A percentile compares a stretch with the other conserved stretches of the same genome.
Conservation (phyloP, 2,797 vertebrate species). For the Crax fasciolata region DNA sequence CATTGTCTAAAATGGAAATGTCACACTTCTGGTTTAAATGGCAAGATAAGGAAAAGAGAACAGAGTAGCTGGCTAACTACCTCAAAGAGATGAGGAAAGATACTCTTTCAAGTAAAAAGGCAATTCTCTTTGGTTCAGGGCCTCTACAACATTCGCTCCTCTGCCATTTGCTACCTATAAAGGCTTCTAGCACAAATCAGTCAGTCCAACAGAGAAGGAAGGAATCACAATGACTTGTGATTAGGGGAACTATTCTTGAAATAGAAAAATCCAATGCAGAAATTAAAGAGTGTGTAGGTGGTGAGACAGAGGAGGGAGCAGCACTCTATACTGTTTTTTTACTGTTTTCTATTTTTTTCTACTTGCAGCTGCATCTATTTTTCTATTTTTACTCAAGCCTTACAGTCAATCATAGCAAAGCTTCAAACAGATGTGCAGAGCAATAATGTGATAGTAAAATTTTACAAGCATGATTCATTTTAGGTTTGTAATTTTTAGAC, state of each 20-base stretch:
- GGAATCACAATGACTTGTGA: neutral
- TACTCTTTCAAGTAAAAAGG: neutral
- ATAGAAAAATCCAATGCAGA: neutral
- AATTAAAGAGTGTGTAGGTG: neutral
- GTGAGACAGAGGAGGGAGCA: neutral
- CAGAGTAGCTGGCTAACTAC: neutral
- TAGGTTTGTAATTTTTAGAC: constrained; percentile 42
- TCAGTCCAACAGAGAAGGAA: neutral
- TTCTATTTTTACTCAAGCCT: constrained; percentile 62
- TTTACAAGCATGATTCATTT: constrained; percentile 64
- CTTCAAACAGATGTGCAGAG: constrained; percentile 57
- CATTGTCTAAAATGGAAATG: neutral
- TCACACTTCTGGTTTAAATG: neutral
- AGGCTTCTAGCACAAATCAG: neutral
- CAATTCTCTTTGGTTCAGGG: neutral
- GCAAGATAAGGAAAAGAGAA: neutral
- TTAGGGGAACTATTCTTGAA: neutral
- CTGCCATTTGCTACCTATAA: neutral
- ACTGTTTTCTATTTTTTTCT: neutral
- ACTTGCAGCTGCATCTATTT: constrained; percentile 50
- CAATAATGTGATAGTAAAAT: constrained; percentile 54
- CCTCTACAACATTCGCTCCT: neutral
- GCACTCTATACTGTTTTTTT: constrained; percentile 6
- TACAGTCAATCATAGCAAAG: constrained; percentile 37
- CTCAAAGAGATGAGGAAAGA: neutral